Evolutionary conservation across 2,113 vertebrate species (phyloP), one percentile per base, ranked within the genome.

Genomic region (Miniopterus natalensis): DNA sequence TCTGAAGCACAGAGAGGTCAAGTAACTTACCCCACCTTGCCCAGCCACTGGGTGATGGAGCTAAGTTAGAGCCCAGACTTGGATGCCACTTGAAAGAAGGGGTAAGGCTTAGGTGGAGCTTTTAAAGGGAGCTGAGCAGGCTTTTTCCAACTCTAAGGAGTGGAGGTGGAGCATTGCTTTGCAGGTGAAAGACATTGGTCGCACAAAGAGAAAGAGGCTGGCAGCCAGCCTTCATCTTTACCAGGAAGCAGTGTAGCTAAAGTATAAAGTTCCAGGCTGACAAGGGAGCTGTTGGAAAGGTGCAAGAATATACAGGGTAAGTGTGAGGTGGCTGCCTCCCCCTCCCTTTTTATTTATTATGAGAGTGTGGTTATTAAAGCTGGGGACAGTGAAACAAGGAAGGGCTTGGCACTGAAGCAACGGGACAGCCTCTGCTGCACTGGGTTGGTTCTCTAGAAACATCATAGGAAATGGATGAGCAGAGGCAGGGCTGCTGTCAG

Each of bases 181-280:
- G 5, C 8, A 20, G 40, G 21, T 18, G 15, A 18, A 15, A 12
- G 11, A 20, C 55, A 27, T 1, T 15, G 23, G 8, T 21, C 29
- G 49, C 2, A 36, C 7, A 17, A 21, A n/a, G 36, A 10, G 2
- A 9, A 15, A 7, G 1, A n/a, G 21, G 42, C 5, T 3, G n/a
- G 6, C 65, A 2, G 49, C 11, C 7, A 1, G 4, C 27, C 9
- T 25, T 59, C 10, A n/a, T 8, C 4, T 45, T 42, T 65, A 51
- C 80, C 83, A 78, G 49, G 51, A n/a, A 53, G 21, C 25, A 14
- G 4, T 36, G 45, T 1, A 49, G 20, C 25, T 3, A 4, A 36
- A n/a, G 11, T 1, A 31, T 77, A 2, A 79, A 70, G 27, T 6
- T 17, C 31, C 4, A n/a, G 13, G 55, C 10, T 45, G 68, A 14